A percentile compares a stretch with the other conserved stretches of the same genome.
These are phyloP conservation scores for Aegotheles bennettii DNA, from an alignment of 2,113 vertebrate genomes.

Conservation along the genomic window DNA sequence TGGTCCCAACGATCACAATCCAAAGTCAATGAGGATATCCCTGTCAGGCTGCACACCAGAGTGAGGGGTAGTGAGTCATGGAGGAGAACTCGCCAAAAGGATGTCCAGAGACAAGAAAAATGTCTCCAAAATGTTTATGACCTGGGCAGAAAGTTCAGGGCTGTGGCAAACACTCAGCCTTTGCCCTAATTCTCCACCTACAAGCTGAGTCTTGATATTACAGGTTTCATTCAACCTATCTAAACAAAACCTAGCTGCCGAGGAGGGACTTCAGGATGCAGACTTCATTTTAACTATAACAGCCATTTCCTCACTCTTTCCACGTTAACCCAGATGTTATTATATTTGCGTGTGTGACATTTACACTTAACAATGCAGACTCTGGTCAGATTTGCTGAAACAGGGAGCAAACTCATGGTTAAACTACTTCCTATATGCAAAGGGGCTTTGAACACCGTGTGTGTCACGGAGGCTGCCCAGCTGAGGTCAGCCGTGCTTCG, in stretches of 20 bases:
- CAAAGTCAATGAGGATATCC: neutral
- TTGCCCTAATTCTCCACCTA: neutral
- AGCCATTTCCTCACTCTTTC: constrained; percentile 40
- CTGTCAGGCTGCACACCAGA: neutral
- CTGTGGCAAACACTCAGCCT: neutral
- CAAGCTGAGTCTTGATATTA: neutral
- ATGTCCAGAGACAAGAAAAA: neutral
- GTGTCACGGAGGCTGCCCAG: neutral
- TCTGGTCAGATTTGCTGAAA: neutral
- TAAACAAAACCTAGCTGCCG: neutral
- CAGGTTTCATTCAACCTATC: neutral
- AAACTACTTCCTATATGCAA: constrained; percentile 19
- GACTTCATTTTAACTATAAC: constrained; percentile 7
- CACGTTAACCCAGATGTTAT: constrained; percentile 48
- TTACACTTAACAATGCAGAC: constrained; percentile 35
- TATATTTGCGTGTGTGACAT: neutral
- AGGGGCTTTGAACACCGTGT: constrained; percentile 16
- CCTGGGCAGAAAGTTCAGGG: neutral
- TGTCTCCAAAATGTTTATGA: neutral
- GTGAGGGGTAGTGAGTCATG: neutral
- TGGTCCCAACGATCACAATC: rapidly evolving
- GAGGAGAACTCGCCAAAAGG: neutral
- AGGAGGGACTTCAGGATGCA: constrained; percentile 32
- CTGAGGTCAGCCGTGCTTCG: neutral
- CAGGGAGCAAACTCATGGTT: constrained; percentile 14